phyloP scores from a whole-genome alignment of 2,888 invertebrate genomes.

The Serrognathus titanus region DNA sequence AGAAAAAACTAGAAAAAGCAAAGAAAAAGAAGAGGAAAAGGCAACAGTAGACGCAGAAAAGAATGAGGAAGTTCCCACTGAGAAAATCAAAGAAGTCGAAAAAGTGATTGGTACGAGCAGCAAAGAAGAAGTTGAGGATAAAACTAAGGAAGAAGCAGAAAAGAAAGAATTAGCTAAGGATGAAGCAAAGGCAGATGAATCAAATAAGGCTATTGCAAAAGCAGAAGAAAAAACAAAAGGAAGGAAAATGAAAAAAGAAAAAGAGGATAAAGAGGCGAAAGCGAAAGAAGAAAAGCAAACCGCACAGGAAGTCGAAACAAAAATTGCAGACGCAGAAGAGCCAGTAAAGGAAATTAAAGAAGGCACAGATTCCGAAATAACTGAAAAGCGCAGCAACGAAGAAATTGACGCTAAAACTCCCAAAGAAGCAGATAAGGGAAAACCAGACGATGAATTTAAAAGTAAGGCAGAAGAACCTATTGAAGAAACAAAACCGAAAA shows the following conservation, averaged over 20 bases:
- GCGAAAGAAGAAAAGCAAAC: constrained; percentile 12
- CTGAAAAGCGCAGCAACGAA: constrained; percentile 23
- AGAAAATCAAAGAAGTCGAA: constrained; percentile 16
- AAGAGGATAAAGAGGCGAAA: constrained; percentile 19
- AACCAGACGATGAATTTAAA: constrained; percentile 32
- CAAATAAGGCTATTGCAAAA: constrained; percentile 14
- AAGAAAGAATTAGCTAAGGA: constrained; percentile 5
- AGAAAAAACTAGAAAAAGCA: constrained; percentile 27
- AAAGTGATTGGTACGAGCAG: constrained; percentile 18
- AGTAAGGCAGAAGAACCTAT: constrained; percentile 14
- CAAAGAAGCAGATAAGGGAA: constrained; percentile 38
- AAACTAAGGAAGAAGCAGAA: constrained; percentile 22
- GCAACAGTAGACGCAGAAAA: constrained; percentile 20
- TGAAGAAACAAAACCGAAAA: constrained; percentile 13
- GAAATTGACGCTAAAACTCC: constrained; percentile 24
- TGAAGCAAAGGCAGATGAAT: constrained; percentile 13
- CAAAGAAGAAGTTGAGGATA: constrained; percentile 21
- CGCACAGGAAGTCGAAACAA: constrained; percentile 15
- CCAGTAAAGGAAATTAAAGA: constrained; percentile 19
- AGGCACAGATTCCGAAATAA: constrained; percentile 18
- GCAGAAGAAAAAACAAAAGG: constrained; percentile 24
- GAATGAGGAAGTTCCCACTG: constrained; percentile 16
- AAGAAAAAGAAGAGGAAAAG: constrained; percentile 23
- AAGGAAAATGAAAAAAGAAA: constrained; percentile 34
- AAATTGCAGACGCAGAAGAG: constrained; percentile 37